Evolutionary conservation across 2,113 vertebrate species (phyloP), one percentile per base, ranked within the genome.

Genomic region (Melanerpes aurifrons): DNA sequence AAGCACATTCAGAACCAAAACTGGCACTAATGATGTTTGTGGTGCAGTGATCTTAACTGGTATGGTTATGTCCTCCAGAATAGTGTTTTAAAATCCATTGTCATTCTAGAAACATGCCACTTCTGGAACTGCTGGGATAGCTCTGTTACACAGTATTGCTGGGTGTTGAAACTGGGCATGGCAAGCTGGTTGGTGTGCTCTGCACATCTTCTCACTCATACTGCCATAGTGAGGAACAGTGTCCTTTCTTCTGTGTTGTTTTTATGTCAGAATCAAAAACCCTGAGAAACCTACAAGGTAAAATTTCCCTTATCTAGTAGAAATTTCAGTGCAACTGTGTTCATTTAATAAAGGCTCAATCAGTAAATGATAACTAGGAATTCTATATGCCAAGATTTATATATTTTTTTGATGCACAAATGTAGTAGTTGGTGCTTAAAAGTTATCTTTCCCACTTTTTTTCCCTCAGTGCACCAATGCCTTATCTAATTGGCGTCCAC

Each of bases 401-500:
- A 43, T 15, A 15, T 45, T 15, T 45, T 45, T 45, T 45, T 45
- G 13, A 15, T 45, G 22, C n/a, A 16, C 26, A 50, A 63, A 24
- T 48, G 4, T 54, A 3, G n/a, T 43, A 31, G 45, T 76, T 87
- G 26, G 13, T 70, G 68, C 31, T 83, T 83, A 40, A 87, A 59
- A 62, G 5, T 53, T 57, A 18, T 73, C 28, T 86, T 53, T 86
- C 93, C 20, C 15, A 70, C 47, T 93, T 69, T 84, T 48, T 78
- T 47, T 92, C 70, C 94, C 97, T 94, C 97, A 99, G 99, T 96
- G 99, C 99, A 67, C 99, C 99, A 2, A 99, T 99, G 99, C 99
- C 99, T 83, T 99, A 99, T 97, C 97, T 99, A 89, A 98, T 99
- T 96, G 99, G 99, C 37, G 98, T 99, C 97, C 99, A 99, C 97